phyloP scores from a whole-genome alignment of 1,140 invertebrate genomes.

The Cyclina sinensis region DNA sequence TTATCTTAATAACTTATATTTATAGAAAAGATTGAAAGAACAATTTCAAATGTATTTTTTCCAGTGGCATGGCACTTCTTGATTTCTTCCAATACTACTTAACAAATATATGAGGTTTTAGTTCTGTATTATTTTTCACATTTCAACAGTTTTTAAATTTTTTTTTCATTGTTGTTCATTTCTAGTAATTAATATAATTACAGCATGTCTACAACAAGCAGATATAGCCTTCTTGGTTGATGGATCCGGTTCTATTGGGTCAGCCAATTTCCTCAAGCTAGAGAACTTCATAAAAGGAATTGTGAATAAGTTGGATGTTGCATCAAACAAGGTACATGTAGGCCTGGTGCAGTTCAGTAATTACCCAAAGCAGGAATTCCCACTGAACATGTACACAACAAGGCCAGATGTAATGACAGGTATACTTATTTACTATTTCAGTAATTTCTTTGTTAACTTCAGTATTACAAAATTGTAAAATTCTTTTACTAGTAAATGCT shows the following conservation, averaged over 20 bases:
- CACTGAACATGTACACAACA: constrained; percentile 76
- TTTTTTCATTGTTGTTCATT: no score
- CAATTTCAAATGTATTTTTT: no score
- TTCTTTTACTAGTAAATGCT: no score
- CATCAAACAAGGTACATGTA: constrained; percentile 74
- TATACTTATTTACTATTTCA: neutral
- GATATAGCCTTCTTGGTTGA: constrained; percentile 80
- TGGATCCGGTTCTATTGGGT: constrained; percentile 78
- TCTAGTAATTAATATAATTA: neutral
- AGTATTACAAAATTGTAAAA: no score
- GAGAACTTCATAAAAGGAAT: constrained; percentile 79
- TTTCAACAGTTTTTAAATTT: no score
- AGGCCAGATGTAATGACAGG: constrained; percentile 68
- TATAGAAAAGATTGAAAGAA: no score
- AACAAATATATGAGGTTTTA: no score
- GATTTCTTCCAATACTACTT: no score
- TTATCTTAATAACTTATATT: no score
- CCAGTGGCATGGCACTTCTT: no score
- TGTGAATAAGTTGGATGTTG: constrained; percentile 72
- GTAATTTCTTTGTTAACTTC: no score
- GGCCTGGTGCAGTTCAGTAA: constrained; percentile 79
- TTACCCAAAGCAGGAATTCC: constrained; percentile 77
- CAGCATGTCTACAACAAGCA: constrained; percentile 78
- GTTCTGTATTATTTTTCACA: no score
- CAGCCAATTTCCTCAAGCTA: constrained; percentile 78